phyloP scores from a whole-genome alignment of 2,888 invertebrate genomes.

The Machimus rusticus region DNA sequence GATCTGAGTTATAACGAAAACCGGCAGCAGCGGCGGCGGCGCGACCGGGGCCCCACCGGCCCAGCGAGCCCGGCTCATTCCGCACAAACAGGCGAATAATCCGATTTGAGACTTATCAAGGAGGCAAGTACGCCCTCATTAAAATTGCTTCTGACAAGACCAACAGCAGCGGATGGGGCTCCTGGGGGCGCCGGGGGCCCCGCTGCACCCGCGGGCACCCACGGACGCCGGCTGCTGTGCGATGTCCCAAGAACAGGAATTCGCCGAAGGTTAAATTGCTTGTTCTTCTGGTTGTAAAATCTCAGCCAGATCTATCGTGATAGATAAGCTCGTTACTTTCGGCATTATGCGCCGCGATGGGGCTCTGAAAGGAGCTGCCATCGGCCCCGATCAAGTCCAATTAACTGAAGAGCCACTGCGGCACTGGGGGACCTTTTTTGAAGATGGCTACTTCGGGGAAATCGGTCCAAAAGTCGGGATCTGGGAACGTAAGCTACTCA shows the following conservation, averaged over 20 bases:
- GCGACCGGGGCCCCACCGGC: neutral
- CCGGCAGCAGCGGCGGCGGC: neutral
- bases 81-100: slow-evolving; percentile 12
- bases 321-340: slow-evolving; percentile 4
- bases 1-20: slow-evolving; percentile 27
- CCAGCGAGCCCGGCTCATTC: neutral
- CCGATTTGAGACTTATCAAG: slow-evolving; percentile 21
- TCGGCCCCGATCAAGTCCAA: neutral
- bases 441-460: neutral
- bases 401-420: neutral
- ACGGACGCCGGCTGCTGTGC: neutral
- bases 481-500: neutral
- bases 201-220: neutral
- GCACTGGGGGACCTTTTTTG: neutral
- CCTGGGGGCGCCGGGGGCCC: neutral
- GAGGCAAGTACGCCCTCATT: slow-evolving; percentile 25
- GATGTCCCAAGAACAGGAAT: slow-evolving; percentile 11
- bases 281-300: slow-evolving; percentile 1
- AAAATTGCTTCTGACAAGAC: slow-evolving; percentile 21
- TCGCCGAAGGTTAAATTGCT: neutral
- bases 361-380: neutral
- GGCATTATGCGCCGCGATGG: neutral
- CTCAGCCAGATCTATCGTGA: neutral
- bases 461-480: neutral
- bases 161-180: neutral